These are phyloP conservation scores for Hiodon alosoides DNA, from an alignment of 2,113 vertebrate species.

Conservation along the genomic window DNA sequence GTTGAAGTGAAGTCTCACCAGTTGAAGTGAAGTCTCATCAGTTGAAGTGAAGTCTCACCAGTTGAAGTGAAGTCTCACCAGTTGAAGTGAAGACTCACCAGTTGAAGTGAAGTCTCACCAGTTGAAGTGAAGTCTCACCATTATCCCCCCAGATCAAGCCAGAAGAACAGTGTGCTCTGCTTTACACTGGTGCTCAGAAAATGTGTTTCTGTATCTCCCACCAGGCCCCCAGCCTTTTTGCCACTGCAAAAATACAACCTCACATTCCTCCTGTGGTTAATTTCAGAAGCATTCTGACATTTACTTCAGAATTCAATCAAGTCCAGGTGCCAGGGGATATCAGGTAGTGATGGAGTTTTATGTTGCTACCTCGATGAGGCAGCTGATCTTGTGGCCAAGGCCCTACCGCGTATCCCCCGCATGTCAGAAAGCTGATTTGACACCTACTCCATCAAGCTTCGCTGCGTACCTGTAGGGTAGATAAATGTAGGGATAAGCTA, in stretches of 20 bases:
- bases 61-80: too few relatives aligned
- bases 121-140: too few relatives aligned
- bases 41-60: too few relatives aligned
- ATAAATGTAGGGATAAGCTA: slow-evolving; percentile 50
- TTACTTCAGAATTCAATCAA: slow-evolving; percentile 71
- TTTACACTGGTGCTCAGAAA: too few relatives aligned
- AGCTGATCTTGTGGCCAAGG: slow-evolving; percentile 48
- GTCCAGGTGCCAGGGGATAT: slow-evolving; percentile 58
- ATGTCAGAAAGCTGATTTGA: slow-evolving; percentile 61
- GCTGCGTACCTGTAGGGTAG: slow-evolving; percentile 53
- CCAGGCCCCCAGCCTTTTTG: too few relatives aligned
- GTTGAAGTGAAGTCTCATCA: too few relatives aligned
- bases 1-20: too few relatives aligned
- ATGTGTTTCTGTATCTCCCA: too few relatives aligned
- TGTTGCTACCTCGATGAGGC: slow-evolving; percentile 65
- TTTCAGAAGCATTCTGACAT: slow-evolving; percentile 62
- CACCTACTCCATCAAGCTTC: slow-evolving; percentile 66
- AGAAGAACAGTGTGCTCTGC: not conserved
- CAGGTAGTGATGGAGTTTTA: slow-evolving; percentile 56
- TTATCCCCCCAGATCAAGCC: too few relatives aligned
- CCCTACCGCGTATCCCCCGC: slow-evolving; percentile 63
- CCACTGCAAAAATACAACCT: slow-evolving; percentile 32
- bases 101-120: too few relatives aligned
- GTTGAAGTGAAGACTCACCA: too few relatives aligned
- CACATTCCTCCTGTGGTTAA: slow-evolving; percentile 41